Conservation (phyloP, 1,140 invertebrate genomes). For the Danaus melanippus region DNA sequence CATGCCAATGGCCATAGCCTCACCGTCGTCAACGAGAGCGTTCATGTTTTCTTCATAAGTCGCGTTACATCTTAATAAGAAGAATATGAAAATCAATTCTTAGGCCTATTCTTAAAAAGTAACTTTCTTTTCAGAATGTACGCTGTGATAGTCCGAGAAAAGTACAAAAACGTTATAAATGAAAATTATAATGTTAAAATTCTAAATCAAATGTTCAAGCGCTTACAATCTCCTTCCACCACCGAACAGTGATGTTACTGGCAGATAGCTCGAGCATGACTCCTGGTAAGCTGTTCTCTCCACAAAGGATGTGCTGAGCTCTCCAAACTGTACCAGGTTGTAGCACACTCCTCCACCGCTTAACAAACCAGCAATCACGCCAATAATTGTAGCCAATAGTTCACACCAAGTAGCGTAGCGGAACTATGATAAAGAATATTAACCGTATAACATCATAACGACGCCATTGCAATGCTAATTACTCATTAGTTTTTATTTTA, state of each 20-base stretch:
- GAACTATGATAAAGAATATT: slow-evolving; percentile 34
- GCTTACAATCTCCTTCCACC: slow-evolving; percentile 75
- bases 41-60: slow-evolving; percentile 72
- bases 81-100: too few species aligned
- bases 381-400: slow-evolving; percentile 43
- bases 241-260: slow-evolving; percentile 65
- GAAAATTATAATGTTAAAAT: too few species aligned
- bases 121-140: too few species aligned
- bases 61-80: slow-evolving; percentile 60
- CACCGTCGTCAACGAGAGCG: slow-evolving; percentile 75
- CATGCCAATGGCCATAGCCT: slow-evolving; percentile 74
- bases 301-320: slow-evolving; percentile 78
- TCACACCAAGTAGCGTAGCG: slow-evolving; percentile 60
- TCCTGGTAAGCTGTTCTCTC: slow-evolving; percentile 61
- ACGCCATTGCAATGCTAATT: too few species aligned
- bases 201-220: neutral
- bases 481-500: too few species aligned
- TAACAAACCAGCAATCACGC: slow-evolving; percentile 49
- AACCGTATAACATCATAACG: too few species aligned
- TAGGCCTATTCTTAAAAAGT: too few species aligned
- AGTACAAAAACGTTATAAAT: too few species aligned
- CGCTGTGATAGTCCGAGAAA: too few species aligned
- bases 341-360: slow-evolving; percentile 72
- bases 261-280: slow-evolving; percentile 57
- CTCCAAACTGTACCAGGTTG: slow-evolving; percentile 80